phyloP scores from a whole-genome alignment of 2,113 vertebrate genomes.

The Neogale vison region DNA sequence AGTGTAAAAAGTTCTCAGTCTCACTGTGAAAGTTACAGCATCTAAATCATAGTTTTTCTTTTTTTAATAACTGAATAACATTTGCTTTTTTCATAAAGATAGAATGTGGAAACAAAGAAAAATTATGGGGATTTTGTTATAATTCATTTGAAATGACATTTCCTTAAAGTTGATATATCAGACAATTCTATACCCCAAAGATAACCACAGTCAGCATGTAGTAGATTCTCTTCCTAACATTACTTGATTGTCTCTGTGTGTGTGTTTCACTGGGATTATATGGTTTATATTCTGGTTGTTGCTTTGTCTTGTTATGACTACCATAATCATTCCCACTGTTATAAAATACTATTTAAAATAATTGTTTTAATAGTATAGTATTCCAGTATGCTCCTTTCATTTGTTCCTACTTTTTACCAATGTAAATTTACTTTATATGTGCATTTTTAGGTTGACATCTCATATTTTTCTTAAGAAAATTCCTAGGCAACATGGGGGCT shows the following conservation, averaged over 20 bases:
- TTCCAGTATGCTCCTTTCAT: background rate
- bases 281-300: background rate
- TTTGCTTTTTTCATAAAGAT: background rate
- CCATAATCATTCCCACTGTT: background rate
- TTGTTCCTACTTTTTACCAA: background rate
- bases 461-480: constrained; percentile 17
- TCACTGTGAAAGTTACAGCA: background rate
- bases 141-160: background rate
- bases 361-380: background rate
- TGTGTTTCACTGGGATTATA: background rate
- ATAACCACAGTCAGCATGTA: background rate
- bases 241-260: background rate
- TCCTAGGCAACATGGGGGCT: too few species aligned
- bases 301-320: background rate
- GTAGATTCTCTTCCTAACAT: background rate
- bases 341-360: background rate
- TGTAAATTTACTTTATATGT: background rate
- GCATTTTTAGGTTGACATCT: background rate
- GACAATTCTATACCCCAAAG: background rate
- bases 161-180: background rate
- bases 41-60: background rate
- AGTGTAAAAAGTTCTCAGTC: background rate
- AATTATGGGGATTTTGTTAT: background rate
- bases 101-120: background rate
- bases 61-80: background rate